These are phyloP conservation scores for Ptilodon capucinus DNA, from an alignment of 2,888 invertebrate genomes.

Conservation along the genomic window DNA sequence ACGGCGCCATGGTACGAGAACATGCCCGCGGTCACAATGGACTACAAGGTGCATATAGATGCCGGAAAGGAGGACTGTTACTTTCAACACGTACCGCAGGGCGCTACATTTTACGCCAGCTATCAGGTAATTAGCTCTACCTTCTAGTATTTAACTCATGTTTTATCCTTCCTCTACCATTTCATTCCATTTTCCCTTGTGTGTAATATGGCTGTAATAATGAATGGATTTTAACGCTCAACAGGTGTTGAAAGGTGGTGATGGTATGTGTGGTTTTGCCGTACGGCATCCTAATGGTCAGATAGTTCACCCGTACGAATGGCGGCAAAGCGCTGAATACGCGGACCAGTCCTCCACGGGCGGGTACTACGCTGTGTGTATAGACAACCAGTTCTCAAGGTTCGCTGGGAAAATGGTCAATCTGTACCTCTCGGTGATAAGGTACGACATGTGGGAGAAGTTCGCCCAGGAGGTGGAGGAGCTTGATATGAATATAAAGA, in stretches of 20 bases:
- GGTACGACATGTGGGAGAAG: conserved; percentile 96
- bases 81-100: conserved; percentile 95
- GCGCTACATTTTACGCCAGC: conserved; percentile 96
- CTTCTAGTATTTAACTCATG: conserved; percentile 15
- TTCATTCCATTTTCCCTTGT: background rate
- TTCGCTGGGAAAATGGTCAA: conserved; percentile 95
- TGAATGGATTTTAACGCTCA: conserved; percentile 9
- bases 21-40: conserved; percentile 96
- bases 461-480: conserved; percentile 95
- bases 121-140: conserved; percentile 88
- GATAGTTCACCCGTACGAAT: conserved; percentile 94
- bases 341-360: conserved; percentile 91
- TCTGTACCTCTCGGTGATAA: conserved; percentile 94
- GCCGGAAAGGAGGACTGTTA: conserved; percentile 98
- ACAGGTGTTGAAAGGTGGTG: conserved; percentile 95
- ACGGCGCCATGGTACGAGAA: conserved; percentile 92
- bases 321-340: conserved; percentile 94
- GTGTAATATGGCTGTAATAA: background rate
- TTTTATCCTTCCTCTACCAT: conserved; percentile 1
- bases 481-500: conserved; percentile 92
- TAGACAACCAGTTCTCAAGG: conserved; percentile 96
- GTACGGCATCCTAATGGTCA: conserved; percentile 92
- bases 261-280: conserved; percentile 96
- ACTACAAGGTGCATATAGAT: conserved; percentile 97
- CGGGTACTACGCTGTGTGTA: conserved; percentile 95